Percentiles rank a stretch among this genome's conserved stretches.
Evolutionary conservation across 2,113 vertebrate species (phyloP).

Genomic region (Nansenia antarctica): DNA sequence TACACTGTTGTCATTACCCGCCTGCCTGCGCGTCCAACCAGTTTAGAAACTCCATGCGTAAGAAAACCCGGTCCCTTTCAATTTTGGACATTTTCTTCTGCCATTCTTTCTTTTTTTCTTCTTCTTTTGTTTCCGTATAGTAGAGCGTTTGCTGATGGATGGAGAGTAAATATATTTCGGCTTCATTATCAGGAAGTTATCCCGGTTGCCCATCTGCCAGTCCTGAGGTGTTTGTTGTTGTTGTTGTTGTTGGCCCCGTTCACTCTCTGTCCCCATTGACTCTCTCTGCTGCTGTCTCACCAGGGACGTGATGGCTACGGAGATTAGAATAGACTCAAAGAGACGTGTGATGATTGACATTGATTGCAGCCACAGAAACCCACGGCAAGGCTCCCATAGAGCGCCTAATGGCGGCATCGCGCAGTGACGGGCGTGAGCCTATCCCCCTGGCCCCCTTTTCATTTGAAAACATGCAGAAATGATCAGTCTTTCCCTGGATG

Average conservation of each 20-base stretch:
- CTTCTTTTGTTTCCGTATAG: too few relatives aligned
- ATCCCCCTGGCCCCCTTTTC: conserved; percentile 38
- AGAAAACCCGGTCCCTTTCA: conserved; percentile 6
- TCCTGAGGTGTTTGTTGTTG: conserved; percentile 14
- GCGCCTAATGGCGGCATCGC: conserved; percentile 30
- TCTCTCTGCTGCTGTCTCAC: conserved; percentile 11
- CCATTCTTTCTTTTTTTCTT: too few relatives aligned
- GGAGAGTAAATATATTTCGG: conserved; percentile 1
- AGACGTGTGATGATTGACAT: conserved; percentile 60
- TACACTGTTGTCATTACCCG: conserved; percentile 3
- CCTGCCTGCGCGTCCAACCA: neutral
- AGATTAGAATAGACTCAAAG: conserved; percentile 30
- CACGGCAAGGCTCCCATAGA: conserved; percentile 40
- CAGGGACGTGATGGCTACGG: conserved; percentile 24
- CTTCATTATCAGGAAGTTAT: conserved; percentile 25
- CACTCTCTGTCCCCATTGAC: neutral
- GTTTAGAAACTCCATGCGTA: neutral
- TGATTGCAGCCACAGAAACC: conserved; percentile 48
- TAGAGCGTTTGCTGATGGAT: conserved; percentile 30
- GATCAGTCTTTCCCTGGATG: conserved; percentile 58
- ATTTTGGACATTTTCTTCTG: conserved; percentile 19
- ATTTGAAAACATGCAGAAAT: conserved; percentile 56
- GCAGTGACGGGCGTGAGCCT: conserved; percentile 14
- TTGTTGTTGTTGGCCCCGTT: neutral
- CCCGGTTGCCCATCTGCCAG: conserved; percentile 15